phyloP scores from a whole-genome alignment of 2,113 vertebrate genomes.

The Periophthalmus modestus region DNA sequence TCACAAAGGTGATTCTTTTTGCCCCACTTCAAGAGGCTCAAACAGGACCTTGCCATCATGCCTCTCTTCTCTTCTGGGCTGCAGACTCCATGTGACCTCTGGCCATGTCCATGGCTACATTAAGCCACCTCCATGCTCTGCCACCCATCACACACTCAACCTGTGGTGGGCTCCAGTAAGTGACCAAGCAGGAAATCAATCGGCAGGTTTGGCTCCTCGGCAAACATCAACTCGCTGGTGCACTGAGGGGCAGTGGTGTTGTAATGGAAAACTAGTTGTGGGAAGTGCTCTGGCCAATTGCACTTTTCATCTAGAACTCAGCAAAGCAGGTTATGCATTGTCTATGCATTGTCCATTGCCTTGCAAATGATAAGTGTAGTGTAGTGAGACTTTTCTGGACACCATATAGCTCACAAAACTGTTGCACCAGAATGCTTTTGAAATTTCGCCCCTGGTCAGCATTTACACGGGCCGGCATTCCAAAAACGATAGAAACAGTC shows the following conservation, averaged over 20 bases:
- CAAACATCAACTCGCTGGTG: slow-evolving; percentile 32
- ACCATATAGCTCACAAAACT: background rate
- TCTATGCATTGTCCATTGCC: background rate
- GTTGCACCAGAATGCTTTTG: background rate
- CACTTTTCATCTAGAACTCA: background rate
- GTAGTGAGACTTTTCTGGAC: background rate
- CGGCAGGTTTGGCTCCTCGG: background rate
- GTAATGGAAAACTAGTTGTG: slow-evolving; percentile 8
- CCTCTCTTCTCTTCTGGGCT: background rate
- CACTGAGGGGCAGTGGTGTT: slow-evolving; percentile 17
- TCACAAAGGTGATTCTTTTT: background rate
- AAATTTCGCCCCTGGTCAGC: slow-evolving; percentile 3
- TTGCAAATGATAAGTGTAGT: background rate
- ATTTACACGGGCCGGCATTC: background rate
- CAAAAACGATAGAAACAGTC: slow-evolving; percentile 14
- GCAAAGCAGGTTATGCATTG: slow-evolving; percentile 1
- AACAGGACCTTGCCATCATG: background rate
- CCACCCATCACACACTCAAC: slow-evolving; percentile 12
- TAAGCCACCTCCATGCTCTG: slow-evolving; percentile 4
- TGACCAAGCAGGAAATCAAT: slow-evolving; percentile 19
- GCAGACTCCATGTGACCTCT: background rate
- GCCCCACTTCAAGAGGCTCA: background rate
- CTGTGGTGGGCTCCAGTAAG: background rate
- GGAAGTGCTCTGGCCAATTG: too few species aligned
- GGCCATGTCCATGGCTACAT: background rate